A percentile compares a stretch with the other conserved stretches of the same genome.
Conservation (phyloP, 2,113 vertebrate genomes). For the Protobothrops mucrosquamatus region DNA sequence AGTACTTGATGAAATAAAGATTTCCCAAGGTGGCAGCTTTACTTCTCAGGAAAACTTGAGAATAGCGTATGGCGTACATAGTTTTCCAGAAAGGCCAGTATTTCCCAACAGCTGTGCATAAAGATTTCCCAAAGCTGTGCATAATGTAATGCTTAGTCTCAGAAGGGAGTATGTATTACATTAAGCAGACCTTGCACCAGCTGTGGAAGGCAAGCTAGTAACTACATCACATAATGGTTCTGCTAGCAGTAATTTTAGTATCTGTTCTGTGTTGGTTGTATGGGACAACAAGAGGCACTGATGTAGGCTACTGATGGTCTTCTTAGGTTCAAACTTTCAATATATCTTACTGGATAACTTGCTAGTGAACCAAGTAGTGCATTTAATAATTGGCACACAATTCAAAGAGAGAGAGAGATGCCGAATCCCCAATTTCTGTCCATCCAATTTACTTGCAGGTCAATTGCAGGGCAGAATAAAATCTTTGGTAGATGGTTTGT, state of each 20-base stretch:
- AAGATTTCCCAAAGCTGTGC: background rate
- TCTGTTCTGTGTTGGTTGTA: background rate
- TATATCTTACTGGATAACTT: background rate
- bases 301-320: accelerated
- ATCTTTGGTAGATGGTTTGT: background rate
- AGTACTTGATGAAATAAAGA: accelerated
- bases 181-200: slow-evolving; percentile 33
- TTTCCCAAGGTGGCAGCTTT: accelerated
- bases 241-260: slow-evolving; percentile 15
- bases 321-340: background rate
- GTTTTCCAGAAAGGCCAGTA: background rate
- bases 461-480: background rate
- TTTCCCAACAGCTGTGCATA: slow-evolving; percentile 19
- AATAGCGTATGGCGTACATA: background rate
- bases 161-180: background rate
- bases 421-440: accelerated
- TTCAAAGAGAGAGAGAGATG: background rate
- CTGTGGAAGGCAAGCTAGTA: slow-evolving; percentile 20
- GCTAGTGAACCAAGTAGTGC: background rate
- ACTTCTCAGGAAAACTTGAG: accelerated
- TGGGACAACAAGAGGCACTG: background rate
- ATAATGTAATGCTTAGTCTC: background rate
- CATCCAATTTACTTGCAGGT: background rate
- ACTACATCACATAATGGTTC: background rate
- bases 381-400: too few species aligned